A percentile compares a stretch with the other conserved stretches of the same genome.
These are phyloP conservation scores for Mantis religiosa DNA, from an alignment of 2,888 invertebrate species.

Conservation along the genomic window DNA sequence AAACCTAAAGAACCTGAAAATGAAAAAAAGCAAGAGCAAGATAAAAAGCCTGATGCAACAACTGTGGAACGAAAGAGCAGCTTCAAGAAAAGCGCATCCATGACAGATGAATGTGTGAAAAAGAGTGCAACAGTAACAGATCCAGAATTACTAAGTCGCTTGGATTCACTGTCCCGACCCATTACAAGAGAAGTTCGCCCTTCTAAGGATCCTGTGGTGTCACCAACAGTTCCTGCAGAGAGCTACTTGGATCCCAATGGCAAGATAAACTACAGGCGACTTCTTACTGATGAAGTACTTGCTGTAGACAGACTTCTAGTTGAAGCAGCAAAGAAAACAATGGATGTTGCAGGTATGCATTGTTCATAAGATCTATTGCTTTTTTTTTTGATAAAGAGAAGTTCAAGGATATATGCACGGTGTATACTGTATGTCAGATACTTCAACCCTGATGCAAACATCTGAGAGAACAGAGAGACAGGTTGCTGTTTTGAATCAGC, in stretches of 20 bases:
- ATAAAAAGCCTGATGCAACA: slow-evolving; percentile 43
- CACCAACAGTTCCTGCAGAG: slow-evolving; percentile 48
- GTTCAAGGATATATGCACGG: too few species aligned
- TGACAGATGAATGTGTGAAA: slow-evolving; percentile 50
- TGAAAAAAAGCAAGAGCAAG: slow-evolving; percentile 36
- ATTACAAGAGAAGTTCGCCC: slow-evolving; percentile 60
- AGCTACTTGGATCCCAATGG: slow-evolving; percentile 68
- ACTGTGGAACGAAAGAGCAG: slow-evolving; percentile 58
- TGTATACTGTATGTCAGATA: too few species aligned
- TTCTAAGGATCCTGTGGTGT: slow-evolving; percentile 37
- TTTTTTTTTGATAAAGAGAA: too few species aligned
- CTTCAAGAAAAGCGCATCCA: slow-evolving; percentile 55
- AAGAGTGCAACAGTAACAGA: slow-evolving; percentile 59
- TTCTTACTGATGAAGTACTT: slow-evolving; percentile 82
- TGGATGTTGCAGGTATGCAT: slow-evolving; percentile 54
- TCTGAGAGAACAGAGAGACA: too few species aligned
- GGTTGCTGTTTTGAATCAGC: too few species aligned
- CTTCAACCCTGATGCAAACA: too few species aligned
- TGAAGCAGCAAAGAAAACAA: slow-evolving; percentile 74
- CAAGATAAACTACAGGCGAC: slow-evolving; percentile 73
- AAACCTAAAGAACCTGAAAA: neutral
- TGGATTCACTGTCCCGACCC: slow-evolving; percentile 57
- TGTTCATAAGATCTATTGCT: neutral
- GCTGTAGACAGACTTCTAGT: slow-evolving; percentile 78
- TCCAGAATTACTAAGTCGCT: slow-evolving; percentile 60